Percentiles rank a stretch among this genome's conserved stretches.
phyloP scores from a whole-genome alignment of 1,140 invertebrate species.

The Wiebesia pumilae region DNA sequence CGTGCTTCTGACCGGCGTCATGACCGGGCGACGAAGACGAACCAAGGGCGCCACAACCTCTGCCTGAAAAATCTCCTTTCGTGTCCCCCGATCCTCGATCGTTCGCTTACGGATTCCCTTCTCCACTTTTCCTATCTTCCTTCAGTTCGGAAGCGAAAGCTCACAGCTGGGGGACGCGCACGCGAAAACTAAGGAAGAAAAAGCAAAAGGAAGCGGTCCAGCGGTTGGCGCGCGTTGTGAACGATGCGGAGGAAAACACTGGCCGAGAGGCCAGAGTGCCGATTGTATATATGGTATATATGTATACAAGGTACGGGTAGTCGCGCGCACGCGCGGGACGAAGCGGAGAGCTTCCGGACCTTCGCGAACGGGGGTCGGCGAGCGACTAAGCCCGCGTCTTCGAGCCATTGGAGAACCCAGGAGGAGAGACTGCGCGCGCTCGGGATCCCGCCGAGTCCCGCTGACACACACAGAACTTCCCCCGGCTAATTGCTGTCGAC shows the following conservation, averaged over 20 bases:
- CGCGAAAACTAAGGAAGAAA: background rate
- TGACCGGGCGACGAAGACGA: constrained; percentile 58
- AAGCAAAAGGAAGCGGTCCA: background rate
- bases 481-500: constrained; percentile 51
- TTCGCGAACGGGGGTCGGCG: constrained; percentile 70
- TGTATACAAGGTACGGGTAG: background rate
- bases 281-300: too few species aligned
- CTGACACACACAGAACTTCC: constrained; percentile 37
- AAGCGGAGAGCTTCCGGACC: constrained; percentile 61
- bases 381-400: constrained; percentile 66
- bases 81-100: background rate
- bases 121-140: background rate
- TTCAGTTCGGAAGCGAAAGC: too few species aligned
- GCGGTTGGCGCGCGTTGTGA: background rate
- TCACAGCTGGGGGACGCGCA: too few species aligned
- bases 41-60: background rate
- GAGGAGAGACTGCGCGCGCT: constrained; percentile 49
- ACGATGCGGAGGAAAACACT: background rate
- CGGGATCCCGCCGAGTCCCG: constrained; percentile 48
- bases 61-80: background rate
- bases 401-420: constrained; percentile 6
- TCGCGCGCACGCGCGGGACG: constrained; percentile 3
- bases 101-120: background rate
- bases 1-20: constrained; percentile 66
- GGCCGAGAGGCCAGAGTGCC: background rate